Evolutionary conservation across 2,888 invertebrate genomes (phyloP).

Genomic region (Leistus spinibarbis): DNA sequence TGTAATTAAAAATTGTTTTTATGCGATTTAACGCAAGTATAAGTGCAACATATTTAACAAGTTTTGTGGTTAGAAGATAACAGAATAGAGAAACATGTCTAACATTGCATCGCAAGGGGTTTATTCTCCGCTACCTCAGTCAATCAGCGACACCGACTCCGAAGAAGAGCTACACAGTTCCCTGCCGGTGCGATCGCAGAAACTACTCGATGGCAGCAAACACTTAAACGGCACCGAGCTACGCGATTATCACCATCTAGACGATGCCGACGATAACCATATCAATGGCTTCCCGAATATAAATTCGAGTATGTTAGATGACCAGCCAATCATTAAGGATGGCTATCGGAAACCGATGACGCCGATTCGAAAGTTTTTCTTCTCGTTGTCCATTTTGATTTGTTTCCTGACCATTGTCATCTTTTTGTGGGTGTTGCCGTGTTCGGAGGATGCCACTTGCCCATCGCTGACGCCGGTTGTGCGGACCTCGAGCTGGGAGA

Average conservation of each 20-base stretch:
- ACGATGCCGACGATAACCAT: conserved; percentile 40
- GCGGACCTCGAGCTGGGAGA: conserved; percentile 71
- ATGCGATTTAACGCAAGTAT: neutral
- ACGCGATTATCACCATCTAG: conserved; percentile 35
- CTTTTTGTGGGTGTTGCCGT: conserved; percentile 79
- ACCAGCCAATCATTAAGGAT: conserved; percentile 40
- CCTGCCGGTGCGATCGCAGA: conserved; percentile 43
- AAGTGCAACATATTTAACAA: conserved; percentile 7
- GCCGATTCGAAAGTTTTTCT: conserved; percentile 68
- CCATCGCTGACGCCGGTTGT: conserved; percentile 59
- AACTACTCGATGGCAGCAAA: conserved; percentile 25
- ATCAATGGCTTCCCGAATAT: conserved; percentile 44
- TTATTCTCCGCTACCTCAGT: conserved; percentile 79
- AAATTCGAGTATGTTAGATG: conserved; percentile 30
- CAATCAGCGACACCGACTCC: conserved; percentile 77
- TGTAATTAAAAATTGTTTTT: neutral
- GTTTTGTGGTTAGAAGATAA: neutral
- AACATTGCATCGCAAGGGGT: conserved; percentile 58
- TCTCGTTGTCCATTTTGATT: conserved; percentile 71
- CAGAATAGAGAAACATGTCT: conserved; percentile 12
- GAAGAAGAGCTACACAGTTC: conserved; percentile 68
- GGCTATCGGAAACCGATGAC: conserved; percentile 62
- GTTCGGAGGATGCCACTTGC: conserved; percentile 72
- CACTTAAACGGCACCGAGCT: conserved; percentile 36
- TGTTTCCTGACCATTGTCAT: conserved; percentile 74